phyloP scores from a whole-genome alignment of 2,797 vertebrate genomes.

The Gephyroberyx darwinii region DNA sequence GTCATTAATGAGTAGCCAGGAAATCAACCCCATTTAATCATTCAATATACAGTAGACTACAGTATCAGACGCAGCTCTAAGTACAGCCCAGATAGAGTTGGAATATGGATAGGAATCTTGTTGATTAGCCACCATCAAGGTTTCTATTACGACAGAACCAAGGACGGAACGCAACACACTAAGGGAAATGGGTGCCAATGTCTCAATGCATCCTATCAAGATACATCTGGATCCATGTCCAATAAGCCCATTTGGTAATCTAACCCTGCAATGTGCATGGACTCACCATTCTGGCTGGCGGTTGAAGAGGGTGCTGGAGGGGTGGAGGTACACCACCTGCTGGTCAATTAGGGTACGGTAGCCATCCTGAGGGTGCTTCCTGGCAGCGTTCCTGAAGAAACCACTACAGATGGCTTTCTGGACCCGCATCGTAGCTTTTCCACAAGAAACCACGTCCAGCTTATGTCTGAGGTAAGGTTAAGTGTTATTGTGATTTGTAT shows the following conservation, averaged over 20 bases:
- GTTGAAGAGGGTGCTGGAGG: conserved; percentile 93
- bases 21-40: neutral
- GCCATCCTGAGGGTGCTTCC: conserved; percentile 92
- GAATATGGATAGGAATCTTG: neutral
- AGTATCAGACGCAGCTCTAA: neutral
- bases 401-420: conserved; percentile 96
- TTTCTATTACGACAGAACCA: neutral
- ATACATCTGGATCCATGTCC: neutral
- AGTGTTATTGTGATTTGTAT: neutral
- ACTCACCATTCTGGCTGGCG: conserved; percentile 92
- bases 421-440: conserved; percentile 88
- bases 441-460: conserved; percentile 92
- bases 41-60: neutral
- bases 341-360: conserved; percentile 92
- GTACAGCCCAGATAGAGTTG: neutral
- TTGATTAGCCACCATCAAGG: neutral
- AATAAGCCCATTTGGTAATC: neutral
- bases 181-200: neutral
- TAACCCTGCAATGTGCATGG: neutral
- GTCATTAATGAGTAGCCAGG: neutral
- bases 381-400: conserved; percentile 92
- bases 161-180: neutral
- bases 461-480: conserved; percentile 83
- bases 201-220: neutral
- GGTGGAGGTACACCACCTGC: conserved; percentile 93